A percentile compares a stretch with the other conserved stretches of the same genome.
Conservation (phyloP, 1,140 invertebrate genomes). For the Agrilus planipennis region DNA sequence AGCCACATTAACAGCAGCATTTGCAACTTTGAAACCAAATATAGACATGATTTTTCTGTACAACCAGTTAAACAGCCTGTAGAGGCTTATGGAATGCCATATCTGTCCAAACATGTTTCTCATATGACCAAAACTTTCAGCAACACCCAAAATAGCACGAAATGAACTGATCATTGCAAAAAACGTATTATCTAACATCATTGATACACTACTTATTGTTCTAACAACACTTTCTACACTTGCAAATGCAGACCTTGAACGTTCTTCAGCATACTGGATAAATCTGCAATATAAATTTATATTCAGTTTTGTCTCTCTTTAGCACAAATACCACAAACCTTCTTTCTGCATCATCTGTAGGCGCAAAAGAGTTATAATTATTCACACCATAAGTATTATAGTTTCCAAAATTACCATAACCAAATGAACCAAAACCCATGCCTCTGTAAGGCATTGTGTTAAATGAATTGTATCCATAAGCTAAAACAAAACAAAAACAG, state of each 20-base stretch:
- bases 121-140: slow-evolving; percentile 82
- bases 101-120: slow-evolving; percentile 71
- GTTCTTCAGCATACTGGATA: slow-evolving; percentile 80
- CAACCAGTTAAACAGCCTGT: slow-evolving; percentile 67
- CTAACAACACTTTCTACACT: slow-evolving; percentile 87
- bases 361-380: slow-evolving; percentile 34
- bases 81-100: slow-evolving; percentile 71
- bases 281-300: slow-evolving; percentile 48
- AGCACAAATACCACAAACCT: slow-evolving; percentile 30
- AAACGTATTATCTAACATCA: slow-evolving; percentile 95
- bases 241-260: slow-evolving; percentile 81
- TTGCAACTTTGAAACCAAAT: slow-evolving; percentile 42
- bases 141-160: slow-evolving; percentile 85
- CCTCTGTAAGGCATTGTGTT: neutral
- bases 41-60: slow-evolving; percentile 59
- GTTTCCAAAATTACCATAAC: slow-evolving; percentile 28
- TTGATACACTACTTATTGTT: slow-evolving; percentile 84
- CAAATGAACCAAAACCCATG: slow-evolving; percentile 7
- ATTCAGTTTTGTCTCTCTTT: slow-evolving; percentile 9
- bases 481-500: neutral
- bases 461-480: slow-evolving; percentile 3
- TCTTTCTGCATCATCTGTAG: slow-evolving; percentile 48
- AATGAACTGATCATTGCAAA: slow-evolving; percentile 91
- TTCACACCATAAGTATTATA: slow-evolving; percentile 23
- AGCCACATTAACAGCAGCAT: slow-evolving; percentile 29